Evolutionary conservation across 1,140 invertebrate species (phyloP), one percentile per base, ranked within the genome.

Genomic region (Drosophila subobscura): DNA sequence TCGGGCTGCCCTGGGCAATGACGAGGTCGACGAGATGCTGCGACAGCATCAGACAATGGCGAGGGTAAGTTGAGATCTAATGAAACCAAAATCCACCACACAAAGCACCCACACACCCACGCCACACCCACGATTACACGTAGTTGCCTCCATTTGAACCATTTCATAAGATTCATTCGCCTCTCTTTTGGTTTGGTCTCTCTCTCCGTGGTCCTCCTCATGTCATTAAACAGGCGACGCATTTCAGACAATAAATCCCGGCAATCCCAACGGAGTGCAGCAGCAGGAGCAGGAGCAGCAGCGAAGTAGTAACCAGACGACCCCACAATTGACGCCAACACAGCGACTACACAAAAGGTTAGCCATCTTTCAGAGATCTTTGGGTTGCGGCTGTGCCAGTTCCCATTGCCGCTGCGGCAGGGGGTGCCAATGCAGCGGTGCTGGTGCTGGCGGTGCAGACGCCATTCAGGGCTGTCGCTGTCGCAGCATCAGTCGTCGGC

Each of bases 211-310:
- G 10, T 72, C 60, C 59, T 79, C 60, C 63, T 60, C 64, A 83
- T 84, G 71, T 79, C 79, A 91, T 88, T 91, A 91, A 73, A 91
- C 90, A 91, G 90, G 85, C 74, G 90, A 90, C 89, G 89, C 81
- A 89, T 91, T 91, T 91, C 86, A 91, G 90, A 60, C 80, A 90
- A 85, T 91, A 85, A 75, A 73, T 4, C 10, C 50, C 44, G 27
- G 14, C 52, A 40, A 50, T 42, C 51, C 42, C 41, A n/a, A 45
- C 10, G 37, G 47, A 40, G 27, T 25, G 27, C 29, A 63, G 47
- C 58, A 63, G 59, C 52, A 65, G 14, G 20, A 66, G 40, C 20
- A 45, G 44, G 45, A 45, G 55, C 40, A 42, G 42, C 4, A 46
- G 47, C 16, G 20, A 14, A 40, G 54, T 27, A 20, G 20, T n/a